These are phyloP conservation scores for Brachyalestes nurse DNA, from an alignment of 2,797 vertebrate species.

Conservation along the genomic window DNA sequence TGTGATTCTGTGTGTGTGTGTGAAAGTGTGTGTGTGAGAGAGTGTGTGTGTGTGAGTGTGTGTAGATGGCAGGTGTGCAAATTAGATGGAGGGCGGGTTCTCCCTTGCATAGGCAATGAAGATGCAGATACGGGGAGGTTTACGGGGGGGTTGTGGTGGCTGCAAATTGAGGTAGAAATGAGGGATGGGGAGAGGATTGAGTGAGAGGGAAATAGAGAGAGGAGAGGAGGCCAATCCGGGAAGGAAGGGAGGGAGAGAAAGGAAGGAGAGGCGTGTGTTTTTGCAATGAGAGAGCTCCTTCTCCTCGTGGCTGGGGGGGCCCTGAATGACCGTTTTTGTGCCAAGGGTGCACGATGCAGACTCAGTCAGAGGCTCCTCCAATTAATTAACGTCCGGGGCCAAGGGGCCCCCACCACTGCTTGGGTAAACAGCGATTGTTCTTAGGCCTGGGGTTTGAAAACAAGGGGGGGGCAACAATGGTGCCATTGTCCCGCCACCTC, in stretches of 20 bases:
- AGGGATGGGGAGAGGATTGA: constrained; percentile 59
- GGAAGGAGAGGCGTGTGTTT: constrained; percentile 57
- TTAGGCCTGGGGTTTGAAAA: constrained; percentile 79
- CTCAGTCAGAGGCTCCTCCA: constrained; percentile 82
- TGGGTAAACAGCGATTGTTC: constrained; percentile 89
- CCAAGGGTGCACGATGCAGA: constrained; percentile 66
- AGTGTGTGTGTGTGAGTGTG: too few species aligned
- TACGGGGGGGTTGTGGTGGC: constrained; percentile 36
- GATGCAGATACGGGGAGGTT: constrained; percentile 53
- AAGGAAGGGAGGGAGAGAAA: constrained; percentile 52
- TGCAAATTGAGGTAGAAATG: constrained; percentile 32
- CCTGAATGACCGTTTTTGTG: constrained; percentile 69
- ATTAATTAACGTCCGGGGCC: constrained; percentile 75
- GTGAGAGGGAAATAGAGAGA: constrained; percentile 46
- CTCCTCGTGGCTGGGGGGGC: constrained; percentile 18
- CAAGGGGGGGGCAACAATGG: constrained; percentile 83
- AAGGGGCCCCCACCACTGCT: constrained; percentile 76
- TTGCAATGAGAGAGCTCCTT: constrained; percentile 32
- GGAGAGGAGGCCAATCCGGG: constrained; percentile 41
- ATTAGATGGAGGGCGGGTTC: constrained; percentile 57
- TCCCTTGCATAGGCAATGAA: constrained; percentile 61
- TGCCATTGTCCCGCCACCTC: constrained; percentile 86
- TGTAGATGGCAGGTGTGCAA: constrained; percentile 59
- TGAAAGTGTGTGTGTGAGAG: too few species aligned
- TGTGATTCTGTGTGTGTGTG: constrained; percentile 1